A percentile compares a stretch with the other conserved stretches of the same genome.
Evolutionary conservation across 2,113 vertebrate species (phyloP).

Genomic region (Ceyx melanurus): DNA sequence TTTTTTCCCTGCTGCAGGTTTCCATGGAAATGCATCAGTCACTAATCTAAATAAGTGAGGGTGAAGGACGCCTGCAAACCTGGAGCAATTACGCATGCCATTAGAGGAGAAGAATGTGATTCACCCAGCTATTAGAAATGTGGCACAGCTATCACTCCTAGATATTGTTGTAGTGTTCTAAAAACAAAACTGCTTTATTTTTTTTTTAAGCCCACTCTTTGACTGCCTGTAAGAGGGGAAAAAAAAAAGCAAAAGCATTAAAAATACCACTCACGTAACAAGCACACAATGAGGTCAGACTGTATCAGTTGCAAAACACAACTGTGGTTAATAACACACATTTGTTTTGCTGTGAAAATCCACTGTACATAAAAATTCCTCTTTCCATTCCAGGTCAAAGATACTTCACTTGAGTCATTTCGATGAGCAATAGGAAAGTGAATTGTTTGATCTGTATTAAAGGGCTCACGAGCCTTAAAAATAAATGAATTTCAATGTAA

Average conservation of each 20-base stretch:
- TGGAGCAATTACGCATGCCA: constrained; percentile 79
- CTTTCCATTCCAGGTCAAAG: background rate
- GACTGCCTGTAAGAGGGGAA: background rate
- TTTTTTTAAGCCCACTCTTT: constrained; percentile 29
- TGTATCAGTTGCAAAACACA: background rate
- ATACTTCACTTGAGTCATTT: background rate
- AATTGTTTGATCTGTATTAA: background rate
- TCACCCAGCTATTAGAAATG: constrained; percentile 72
- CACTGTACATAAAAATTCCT: background rate
- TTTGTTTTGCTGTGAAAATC: background rate
- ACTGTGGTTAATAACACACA: background rate
- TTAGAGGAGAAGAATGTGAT: constrained; percentile 72
- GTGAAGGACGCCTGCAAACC: constrained; percentile 84
- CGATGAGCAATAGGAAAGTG: background rate
- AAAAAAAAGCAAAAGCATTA: background rate
- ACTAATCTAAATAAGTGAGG: constrained; percentile 87
- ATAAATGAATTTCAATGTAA: background rate
- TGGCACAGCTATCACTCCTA: constrained; percentile 58
- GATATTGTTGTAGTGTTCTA: constrained; percentile 29
- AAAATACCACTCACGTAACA: constrained; percentile 38
- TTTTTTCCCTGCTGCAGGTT: constrained; percentile 81
- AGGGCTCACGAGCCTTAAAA: background rate
- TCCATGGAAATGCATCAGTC: constrained; percentile 94
- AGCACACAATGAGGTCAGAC: constrained; percentile 31
- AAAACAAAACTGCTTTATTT: constrained; percentile 32